Base-by-base conservation (phyloP, 2,797 vertebrate genomes). In the Leuciscus waleckii region DNA sequence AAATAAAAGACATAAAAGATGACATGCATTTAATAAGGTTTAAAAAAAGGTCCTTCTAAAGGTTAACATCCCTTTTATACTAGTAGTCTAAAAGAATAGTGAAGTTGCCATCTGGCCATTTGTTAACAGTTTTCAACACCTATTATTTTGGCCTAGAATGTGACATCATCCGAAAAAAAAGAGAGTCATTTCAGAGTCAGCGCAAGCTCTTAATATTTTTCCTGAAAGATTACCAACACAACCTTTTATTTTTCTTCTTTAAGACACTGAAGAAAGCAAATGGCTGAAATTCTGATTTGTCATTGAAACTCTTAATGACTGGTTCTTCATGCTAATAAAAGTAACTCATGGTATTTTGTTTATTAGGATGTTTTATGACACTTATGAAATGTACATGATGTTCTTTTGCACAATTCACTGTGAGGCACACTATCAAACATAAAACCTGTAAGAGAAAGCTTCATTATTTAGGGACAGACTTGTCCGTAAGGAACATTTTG, bases 401-500 rank as follows among this genome's bases (percentile, higher is more conserved):
- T 29, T 46, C 26, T 61, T 35, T 29, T n/a, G 37, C 23, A 68
- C 37, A 39, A 43, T 13, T 61, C 37, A 68, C 51, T 75, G 41
- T 68, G 46, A 69, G 49, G 51, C 5, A 65, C 32, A 41, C 56
- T n/a, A 23, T 14, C 41, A 80, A 39, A 26, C 26, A 54, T 41
- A n/a, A 29, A n/a, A 51, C 65, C 56, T 54, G 16, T 16, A 0
- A 61, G 43, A 35, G 43, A 41, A 51, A n/a, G 23, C 17, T 0
- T 7, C 17, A 67, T 21, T 80, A 81, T 81, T 73, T 58, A 78
- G 49, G n/a, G 16, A 14, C 81, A 37, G 5, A 73, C 37, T 61
- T 69, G 71, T 79, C 86, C 56, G 67, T 58, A 82, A 54, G 32
- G 70, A 85, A 87, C 32, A 32, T 43, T 79, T 49, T 73, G 63